Evolutionary conservation across 2,888 invertebrate genomes (phyloP), one percentile per base, ranked within the genome.

Genomic region (Polyploca ridens): DNA sequence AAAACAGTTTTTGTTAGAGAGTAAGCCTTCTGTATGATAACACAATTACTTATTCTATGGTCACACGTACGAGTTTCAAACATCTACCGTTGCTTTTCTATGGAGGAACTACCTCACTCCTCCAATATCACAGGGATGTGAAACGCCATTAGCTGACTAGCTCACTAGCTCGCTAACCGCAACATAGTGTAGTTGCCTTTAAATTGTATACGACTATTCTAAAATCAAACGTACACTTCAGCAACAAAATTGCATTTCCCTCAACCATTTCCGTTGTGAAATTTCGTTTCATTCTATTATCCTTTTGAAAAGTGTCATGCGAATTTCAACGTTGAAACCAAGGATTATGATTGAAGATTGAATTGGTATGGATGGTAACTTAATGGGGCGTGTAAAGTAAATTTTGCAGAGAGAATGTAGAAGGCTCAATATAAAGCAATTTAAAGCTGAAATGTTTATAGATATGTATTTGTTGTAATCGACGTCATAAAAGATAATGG

Each of bases 371-470:
- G 10, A n/a, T 16, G 6, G n/a, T 10, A 54, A 8, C 19, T n/a
- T 54, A 54, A 54, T 54, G 54, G 19, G 19, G 54, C 19, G n/a
- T 54, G 54, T 54, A 54, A 49, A 54, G 54, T 54, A 16, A 54
- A 54, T 54, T 54, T 54, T 49, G 49, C n/a, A 49, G 49, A 16
- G 49, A n/a, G 10, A 49, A 49, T 49, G 46, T 49, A 16, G 13
- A 14, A n/a, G 16, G 54, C 19, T 54, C 54, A 10, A 19, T 19
- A 10, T 3, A 19, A 19, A 54, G 54, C 19, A 54, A 54, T 19
- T 54, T 19, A 19, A 54, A 10, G 54, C 8, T 19, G n/a, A 19
- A 54, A n/a, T 54, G 49, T 19, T 41, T 41, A 11, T 41, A 6
- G 3, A 13, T 8, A 49, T 49, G 10, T 3, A 5, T 3, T 5